Base-by-base conservation (phyloP, 92 coral and sea anemone genomes). In the Umimayanthus chanpuru region DNA sequence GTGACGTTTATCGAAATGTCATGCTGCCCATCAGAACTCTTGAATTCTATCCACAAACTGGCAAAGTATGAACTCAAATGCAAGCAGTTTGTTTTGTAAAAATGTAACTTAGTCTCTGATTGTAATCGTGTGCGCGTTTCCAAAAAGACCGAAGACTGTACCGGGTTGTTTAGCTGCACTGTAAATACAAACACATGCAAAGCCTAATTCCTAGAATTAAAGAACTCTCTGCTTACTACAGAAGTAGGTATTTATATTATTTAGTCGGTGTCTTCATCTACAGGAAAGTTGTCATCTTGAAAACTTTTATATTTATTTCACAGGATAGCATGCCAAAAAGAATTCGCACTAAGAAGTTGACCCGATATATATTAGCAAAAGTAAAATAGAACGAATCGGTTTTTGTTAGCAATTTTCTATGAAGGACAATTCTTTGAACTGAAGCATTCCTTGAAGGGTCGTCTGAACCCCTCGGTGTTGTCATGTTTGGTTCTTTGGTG, bases 1-100 rank as follows among this genome's bases (percentile, higher is more conserved):
- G 55, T 70, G 66, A 78, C 74, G 55, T 82, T 82, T 67, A 82
- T 82, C 39, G 71, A 82, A 21, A 82, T 66, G 86, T 67, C 40
- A 40, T 82, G 81, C 15, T 40, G 50, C 58, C 20, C 15, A 12
- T 15, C 58, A 11, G 12, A 53, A 12, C 58, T 21, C 26, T 4
- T 56, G 23, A 56, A 56, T 20, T 56, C 15, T 56, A 56, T 56
- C 23, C 23, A 9, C 3, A 4, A 20, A 56, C 23, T 2, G 65
- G 65, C 2, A 56, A 2, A 6, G 25, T 61, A 61, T 25, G 25
- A 2, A 21, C 1, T 2, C 26, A 23, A 61, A 61, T 1, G 14
- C 58, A 53, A 11, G 18, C 58, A 4, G 58, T 53, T 53, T 11
- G 1, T 3, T 53, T 12, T 53, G 16, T 53, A 15, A 9, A 14